Conservation (phyloP, 2,888 invertebrate species). For the Synergus itoensis region DNA sequence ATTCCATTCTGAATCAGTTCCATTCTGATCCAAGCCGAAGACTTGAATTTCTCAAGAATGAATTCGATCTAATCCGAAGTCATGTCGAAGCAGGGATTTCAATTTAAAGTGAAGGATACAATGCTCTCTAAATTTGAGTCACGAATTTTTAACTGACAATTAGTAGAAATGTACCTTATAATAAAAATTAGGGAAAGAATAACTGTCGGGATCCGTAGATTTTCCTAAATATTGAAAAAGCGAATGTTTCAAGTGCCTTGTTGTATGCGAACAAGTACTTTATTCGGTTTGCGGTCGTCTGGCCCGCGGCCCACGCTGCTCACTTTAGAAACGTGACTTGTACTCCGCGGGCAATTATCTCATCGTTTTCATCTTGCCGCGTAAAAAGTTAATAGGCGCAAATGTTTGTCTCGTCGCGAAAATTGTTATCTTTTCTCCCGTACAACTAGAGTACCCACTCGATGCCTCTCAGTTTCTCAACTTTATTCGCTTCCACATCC, state of each 20-base stretch:
- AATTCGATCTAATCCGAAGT: no score
- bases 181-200: no score
- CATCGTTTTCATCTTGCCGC: constrained; percentile 64
- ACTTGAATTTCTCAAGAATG: no score
- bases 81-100: no score
- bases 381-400: constrained; percentile 47
- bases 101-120: no score
- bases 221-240: neutral
- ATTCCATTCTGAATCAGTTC: no score
- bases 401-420: constrained; percentile 44
- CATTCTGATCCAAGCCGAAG: no score
- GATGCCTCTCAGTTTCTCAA: neutral
- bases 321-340: constrained; percentile 25
- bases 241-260: neutral
- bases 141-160: no score
- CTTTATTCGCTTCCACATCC: neutral
- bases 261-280: neutral
- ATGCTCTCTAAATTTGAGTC: no score
- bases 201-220: no score
- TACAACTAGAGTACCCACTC: constrained; percentile 26
- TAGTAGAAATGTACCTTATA: no score
- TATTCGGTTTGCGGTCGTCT: constrained; percentile 25
- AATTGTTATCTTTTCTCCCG: constrained; percentile 43
- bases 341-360: constrained; percentile 61
- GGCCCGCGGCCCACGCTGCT: constrained; percentile 17